These are phyloP conservation scores for Brenthis hecate DNA, from an alignment of 2,888 invertebrate species.

Conservation along the genomic window DNA sequence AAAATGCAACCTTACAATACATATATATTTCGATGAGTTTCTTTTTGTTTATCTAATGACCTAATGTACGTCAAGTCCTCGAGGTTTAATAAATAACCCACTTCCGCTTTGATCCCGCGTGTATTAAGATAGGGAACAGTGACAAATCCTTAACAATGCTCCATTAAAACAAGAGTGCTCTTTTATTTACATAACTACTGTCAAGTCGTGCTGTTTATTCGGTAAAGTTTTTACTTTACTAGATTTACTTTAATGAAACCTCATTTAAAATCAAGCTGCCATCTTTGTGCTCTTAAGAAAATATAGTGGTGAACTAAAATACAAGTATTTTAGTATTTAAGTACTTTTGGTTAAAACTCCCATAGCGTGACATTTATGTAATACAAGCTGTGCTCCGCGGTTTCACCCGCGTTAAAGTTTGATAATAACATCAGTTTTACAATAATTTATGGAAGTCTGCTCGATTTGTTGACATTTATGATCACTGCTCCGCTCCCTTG, in stretches of 20 bases:
- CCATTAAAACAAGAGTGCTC: constrained; percentile 29
- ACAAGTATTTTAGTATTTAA: too few species aligned
- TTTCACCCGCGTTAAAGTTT: too few species aligned
- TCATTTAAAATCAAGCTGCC: constrained; percentile 23
- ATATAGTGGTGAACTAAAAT: constrained; percentile 11
- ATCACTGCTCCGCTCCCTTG: too few species aligned
- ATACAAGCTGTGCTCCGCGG: too few species aligned
- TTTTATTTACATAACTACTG: constrained; percentile 20
- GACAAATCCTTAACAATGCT: constrained; percentile 27
- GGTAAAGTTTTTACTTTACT: constrained; percentile 18
- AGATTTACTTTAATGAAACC: constrained; percentile 19
- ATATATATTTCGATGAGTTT: constrained; percentile 4
- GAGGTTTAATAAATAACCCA: constrained; percentile 30
- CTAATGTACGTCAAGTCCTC: constrained; percentile 28
- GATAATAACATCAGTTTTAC: too few species aligned
- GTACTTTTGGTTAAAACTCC: too few species aligned
- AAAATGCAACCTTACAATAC: too few species aligned
- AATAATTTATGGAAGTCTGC: too few species aligned
- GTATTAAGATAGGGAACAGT: constrained; percentile 25
- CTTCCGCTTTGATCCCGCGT: constrained; percentile 27
- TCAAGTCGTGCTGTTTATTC: constrained; percentile 17
- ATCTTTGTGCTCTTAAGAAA: constrained; percentile 15
- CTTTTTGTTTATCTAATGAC: constrained; percentile 21
- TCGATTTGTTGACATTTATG: too few species aligned
- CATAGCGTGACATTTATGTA: too few species aligned